phyloP scores from a whole-genome alignment of 2,113 vertebrate species.

The Cephalophus harveyi region DNA sequence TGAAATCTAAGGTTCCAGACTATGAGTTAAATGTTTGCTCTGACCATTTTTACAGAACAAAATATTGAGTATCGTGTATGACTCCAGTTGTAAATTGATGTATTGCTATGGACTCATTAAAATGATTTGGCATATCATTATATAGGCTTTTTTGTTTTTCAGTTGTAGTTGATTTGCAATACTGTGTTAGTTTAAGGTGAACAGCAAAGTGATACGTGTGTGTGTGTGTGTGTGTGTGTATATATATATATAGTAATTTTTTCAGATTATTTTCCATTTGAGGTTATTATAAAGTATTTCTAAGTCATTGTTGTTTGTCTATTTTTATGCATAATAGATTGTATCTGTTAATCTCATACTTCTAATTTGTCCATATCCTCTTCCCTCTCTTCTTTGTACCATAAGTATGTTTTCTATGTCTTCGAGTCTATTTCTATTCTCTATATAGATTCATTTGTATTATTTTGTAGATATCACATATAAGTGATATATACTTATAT shows the following conservation, averaged over 20 bases:
- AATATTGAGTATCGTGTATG: neutral
- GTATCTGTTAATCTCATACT: neutral
- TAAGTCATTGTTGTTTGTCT: neutral
- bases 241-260: neutral
- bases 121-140: neutral
- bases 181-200: neutral
- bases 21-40: neutral
- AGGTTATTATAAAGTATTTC: neutral
- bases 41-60: neutral
- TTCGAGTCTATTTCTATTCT: neutral
- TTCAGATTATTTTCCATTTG: neutral
- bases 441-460: neutral
- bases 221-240: rapidly evolving
- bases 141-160: neutral
- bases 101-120: neutral
- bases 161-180: neutral
- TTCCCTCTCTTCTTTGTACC: neutral
- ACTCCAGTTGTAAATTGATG: neutral
- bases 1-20: no score
- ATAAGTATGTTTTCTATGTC: neutral
- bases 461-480: neutral
- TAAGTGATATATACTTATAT: neutral
- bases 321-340: neutral
- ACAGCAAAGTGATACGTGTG: neutral
- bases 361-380: neutral